Evolutionary conservation across 2,888 invertebrate species (phyloP).

Genomic region (Ecliptopera silaceata): DNA sequence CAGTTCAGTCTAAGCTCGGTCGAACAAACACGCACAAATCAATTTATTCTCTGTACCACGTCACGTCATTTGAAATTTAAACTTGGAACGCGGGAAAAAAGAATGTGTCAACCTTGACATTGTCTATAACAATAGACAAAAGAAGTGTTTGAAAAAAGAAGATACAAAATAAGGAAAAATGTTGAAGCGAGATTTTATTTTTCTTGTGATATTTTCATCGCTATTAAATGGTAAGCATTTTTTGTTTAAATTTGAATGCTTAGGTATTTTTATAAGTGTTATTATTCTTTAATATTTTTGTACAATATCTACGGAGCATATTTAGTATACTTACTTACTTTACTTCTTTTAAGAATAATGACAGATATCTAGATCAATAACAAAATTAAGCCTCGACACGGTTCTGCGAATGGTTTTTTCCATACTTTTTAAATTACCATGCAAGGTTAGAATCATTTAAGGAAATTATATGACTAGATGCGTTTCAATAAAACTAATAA

Average conservation of each 20-base stretch:
- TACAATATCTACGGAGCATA: no score
- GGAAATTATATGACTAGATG: constrained; percentile 19
- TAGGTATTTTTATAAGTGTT: not conserved
- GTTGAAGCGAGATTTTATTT: constrained; percentile 35
- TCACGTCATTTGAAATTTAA: constrained; percentile 40
- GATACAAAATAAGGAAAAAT: constrained; percentile 40
- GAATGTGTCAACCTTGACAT: constrained; percentile 54
- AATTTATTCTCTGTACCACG: constrained; percentile 46
- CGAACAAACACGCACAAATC: constrained; percentile 53
- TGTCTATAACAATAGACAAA: no score
- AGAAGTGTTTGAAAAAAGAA: constrained; percentile 40
- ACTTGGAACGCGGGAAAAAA: constrained; percentile 56
- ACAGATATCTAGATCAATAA: not conserved
- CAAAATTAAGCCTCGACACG: not conserved
- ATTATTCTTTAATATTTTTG: not conserved
- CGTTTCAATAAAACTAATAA: constrained; percentile 18
- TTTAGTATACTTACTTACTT: no score
- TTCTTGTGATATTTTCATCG: constrained; percentile 39
- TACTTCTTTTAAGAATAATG: no score
- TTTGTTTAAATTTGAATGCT: not conserved
- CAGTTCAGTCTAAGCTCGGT: constrained; percentile 51
- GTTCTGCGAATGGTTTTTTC: not conserved
- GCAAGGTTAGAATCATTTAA: constrained; percentile 32
- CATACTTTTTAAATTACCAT: constrained; percentile 2
- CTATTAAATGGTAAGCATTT: constrained; percentile 46